Conservation (phyloP, 2,113 vertebrate species). For the Crotophaga sulcirostris region DNA sequence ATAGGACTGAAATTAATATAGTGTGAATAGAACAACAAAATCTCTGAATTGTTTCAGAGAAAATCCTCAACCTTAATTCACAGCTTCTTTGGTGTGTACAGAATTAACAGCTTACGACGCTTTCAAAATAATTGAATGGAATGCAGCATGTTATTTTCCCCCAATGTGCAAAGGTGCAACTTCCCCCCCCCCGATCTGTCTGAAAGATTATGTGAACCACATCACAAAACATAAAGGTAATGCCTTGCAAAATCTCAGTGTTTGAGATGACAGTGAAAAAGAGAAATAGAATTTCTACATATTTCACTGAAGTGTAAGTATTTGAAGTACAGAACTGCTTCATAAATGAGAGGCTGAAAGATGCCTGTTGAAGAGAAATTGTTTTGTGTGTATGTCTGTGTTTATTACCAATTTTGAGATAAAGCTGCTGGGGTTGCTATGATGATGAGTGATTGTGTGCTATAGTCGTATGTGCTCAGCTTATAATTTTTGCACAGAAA, state of each 20-base stretch:
- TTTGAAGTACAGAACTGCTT: not conserved
- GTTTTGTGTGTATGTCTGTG: not conserved
- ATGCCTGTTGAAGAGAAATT: not conserved
- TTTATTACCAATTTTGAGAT: not conserved
- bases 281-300: not conserved
- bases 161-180: not conserved
- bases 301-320: not conserved
- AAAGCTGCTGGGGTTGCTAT: not conserved
- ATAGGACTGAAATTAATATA: not conserved
- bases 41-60: not conserved
- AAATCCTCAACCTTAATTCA: not conserved
- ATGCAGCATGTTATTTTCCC: not conserved
- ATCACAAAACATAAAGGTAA: not conserved
- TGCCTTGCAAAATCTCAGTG: not conserved
- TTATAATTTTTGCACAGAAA: not conserved
- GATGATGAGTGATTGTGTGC: not conserved
- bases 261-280: not conserved
- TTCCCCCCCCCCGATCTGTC: not conserved
- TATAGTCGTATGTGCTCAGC: not conserved
- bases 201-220: not conserved
- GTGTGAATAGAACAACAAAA: not conserved
- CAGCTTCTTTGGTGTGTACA: not conserved
- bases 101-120: not conserved
- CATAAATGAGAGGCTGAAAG: not conserved
- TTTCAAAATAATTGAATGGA: not conserved